phyloP scores from a whole-genome alignment of 2,113 vertebrate species.

The Misgurnus mizolepis region DNA sequence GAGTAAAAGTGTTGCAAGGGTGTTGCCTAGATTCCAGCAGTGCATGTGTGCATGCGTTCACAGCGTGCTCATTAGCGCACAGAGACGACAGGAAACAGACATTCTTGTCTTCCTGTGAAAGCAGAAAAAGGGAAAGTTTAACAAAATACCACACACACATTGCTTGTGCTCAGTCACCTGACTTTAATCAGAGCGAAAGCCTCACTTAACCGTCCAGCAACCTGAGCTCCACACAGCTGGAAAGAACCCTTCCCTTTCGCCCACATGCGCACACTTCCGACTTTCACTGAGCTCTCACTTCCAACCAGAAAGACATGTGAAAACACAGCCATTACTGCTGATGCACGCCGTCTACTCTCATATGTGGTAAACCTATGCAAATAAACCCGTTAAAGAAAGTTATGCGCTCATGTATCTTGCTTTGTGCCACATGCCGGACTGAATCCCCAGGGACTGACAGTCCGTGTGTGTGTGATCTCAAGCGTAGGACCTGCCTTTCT shows the following conservation, averaged over 20 bases:
- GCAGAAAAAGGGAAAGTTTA: conserved; percentile 46
- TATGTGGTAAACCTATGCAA: not conserved
- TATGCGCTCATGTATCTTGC: not conserved
- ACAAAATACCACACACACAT: conserved; percentile 20
- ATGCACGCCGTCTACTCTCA: not conserved
- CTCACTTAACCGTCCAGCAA: conserved; percentile 13
- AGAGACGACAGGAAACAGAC: conserved; percentile 53
- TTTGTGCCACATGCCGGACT: conserved; percentile 17
- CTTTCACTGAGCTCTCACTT: conserved; percentile 7
- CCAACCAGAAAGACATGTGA: conserved; percentile 4
- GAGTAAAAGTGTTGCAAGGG: conserved; percentile 32
- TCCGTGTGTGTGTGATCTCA: conserved; percentile 16
- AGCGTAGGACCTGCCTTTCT: not conserved
- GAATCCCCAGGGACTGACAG: conserved; percentile 31
- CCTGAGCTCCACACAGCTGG: conserved; percentile 5
- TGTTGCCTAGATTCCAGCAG: conserved; percentile 33
- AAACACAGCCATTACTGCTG: not conserved
- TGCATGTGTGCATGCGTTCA: conserved; percentile 23
- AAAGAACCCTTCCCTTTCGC: not conserved
- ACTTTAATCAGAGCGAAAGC: conserved; percentile 32
- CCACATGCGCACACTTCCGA: not conserved
- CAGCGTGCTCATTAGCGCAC: conserved; percentile 43
- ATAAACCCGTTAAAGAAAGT: not conserved
- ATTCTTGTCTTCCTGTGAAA: conserved; percentile 46
- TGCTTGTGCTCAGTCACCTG: conserved; percentile 22